Evolutionary conservation across 2,113 vertebrate species (phyloP), one percentile per base, ranked within the genome.

Genomic region (Cephalophus harveyi): DNA sequence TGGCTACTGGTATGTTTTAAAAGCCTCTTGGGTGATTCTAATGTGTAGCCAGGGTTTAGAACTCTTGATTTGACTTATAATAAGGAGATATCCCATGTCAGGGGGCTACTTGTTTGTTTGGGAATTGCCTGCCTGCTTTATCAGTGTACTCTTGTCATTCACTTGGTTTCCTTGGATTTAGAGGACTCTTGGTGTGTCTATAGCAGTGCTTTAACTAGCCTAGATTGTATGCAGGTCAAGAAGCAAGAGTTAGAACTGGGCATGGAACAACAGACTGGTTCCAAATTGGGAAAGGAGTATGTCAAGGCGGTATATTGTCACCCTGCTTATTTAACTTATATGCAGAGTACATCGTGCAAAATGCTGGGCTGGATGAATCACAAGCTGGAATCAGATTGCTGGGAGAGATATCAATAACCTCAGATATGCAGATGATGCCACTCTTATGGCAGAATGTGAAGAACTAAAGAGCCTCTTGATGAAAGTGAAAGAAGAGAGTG

Each of bases 1-100:
- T 92, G 82, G 85, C 84, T 48, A 27, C 55, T 48, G n/a, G 16
- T 83, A 23, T 74, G 36, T 88, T 95, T 97, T 55, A 93, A 82
- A 92, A 87, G 40, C 21, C 40, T 59, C 23, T 54, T 48, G 12
- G 52, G 40, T 81, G 59, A 89, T 55, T 97, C 19, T 76, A 17
- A 64, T 23, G 30, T 95, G 85, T 84, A 95, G 21, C 30, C 25
- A 67, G 40, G 27, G 30, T 82, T 90, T 76, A 85, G 62, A 92
- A 59, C 36, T n/a, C n/a, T 90, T 50, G 30, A 52, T 60, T 87
- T 85, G 86, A 76, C 36, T 67, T 89, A 28, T 27, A 36, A 76
- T 95, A 59, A 81, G 48, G 48, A 87, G 48, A 25, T 59, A 27
- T 67, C 23, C 3, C 40, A 10, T 57, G 12, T 76, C n/a, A 5